Evolutionary conservation across 2,113 vertebrate genomes (phyloP).

Genomic region (Cyanoderma ruficeps): DNA sequence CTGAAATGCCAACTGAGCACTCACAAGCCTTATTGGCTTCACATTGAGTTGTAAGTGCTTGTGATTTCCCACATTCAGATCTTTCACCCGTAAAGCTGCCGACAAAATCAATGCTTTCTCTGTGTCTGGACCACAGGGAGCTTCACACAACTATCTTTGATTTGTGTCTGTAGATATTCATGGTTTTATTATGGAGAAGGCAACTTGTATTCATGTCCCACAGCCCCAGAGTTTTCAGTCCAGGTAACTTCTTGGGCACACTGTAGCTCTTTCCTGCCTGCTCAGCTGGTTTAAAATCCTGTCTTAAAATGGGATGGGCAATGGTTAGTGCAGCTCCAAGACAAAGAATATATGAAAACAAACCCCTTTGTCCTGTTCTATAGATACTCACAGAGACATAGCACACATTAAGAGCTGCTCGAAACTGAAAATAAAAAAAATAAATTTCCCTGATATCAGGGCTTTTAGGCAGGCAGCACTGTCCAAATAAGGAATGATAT

Average conservation of each 20-base stretch:
- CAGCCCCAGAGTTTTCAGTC: background rate
- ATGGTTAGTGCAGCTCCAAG: background rate
- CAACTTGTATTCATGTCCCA: background rate
- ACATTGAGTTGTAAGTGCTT: background rate
- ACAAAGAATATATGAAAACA: background rate
- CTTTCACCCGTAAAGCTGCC: background rate
- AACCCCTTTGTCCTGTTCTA: background rate
- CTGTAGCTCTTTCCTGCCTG: background rate
- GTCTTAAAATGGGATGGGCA: background rate
- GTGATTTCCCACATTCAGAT: background rate
- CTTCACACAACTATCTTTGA: background rate
- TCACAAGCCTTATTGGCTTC: background rate
- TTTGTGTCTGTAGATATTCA: background rate
- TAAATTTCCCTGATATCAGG: background rate
- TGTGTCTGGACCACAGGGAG: background rate
- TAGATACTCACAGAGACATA: background rate
- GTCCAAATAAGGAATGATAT: background rate
- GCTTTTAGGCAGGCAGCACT: background rate
- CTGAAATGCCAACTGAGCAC: background rate
- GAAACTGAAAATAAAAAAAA: background rate
- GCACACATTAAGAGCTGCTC: background rate
- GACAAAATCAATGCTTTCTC: background rate
- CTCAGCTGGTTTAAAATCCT: background rate
- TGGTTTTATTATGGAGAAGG: background rate
- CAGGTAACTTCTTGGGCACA: background rate